Evolutionary conservation across 2,888 invertebrate species (phyloP).

Genomic region (Asteroscopus sphinx): DNA sequence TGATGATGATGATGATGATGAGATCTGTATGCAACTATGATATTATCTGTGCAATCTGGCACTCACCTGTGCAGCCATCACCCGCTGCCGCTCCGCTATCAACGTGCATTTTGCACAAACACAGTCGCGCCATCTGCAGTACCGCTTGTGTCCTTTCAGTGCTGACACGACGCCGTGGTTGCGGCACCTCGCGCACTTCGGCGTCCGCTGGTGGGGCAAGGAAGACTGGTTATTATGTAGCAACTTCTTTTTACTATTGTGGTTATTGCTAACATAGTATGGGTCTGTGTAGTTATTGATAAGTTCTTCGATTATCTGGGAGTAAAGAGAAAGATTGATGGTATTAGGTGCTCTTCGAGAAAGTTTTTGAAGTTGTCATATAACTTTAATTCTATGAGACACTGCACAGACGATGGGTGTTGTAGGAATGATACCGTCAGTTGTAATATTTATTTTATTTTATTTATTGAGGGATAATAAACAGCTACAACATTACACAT

Average conservation of each 20-base stretch:
- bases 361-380: too few species aligned
- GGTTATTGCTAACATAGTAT: background rate
- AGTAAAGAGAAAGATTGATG: conserved; percentile 13
- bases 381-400: too few species aligned
- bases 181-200: conserved; percentile 98
- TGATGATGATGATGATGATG: too few species aligned
- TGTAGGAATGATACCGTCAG: too few species aligned
- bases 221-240: conserved; percentile 61
- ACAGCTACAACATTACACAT: too few species aligned
- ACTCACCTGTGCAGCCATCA: conserved; percentile 98
- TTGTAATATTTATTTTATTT: too few species aligned
- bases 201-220: conserved; percentile 91
- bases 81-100: conserved; percentile 98
- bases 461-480: too few species aligned
- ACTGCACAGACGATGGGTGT: too few species aligned
- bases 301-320: conserved; percentile 31
- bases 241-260: conserved; percentile 54
- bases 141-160: conserved; percentile 98
- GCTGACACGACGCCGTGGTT: conserved; percentile 99
- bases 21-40: background rate
- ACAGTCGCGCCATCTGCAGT: conserved; percentile 99
- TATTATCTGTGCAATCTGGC: background rate
- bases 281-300: conserved; percentile 5
- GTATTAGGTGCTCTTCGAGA: too few species aligned
- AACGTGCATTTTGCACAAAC: conserved; percentile 99